Conservation (phyloP, 2,797 vertebrate species). For the Galaxias olidus region DNA sequence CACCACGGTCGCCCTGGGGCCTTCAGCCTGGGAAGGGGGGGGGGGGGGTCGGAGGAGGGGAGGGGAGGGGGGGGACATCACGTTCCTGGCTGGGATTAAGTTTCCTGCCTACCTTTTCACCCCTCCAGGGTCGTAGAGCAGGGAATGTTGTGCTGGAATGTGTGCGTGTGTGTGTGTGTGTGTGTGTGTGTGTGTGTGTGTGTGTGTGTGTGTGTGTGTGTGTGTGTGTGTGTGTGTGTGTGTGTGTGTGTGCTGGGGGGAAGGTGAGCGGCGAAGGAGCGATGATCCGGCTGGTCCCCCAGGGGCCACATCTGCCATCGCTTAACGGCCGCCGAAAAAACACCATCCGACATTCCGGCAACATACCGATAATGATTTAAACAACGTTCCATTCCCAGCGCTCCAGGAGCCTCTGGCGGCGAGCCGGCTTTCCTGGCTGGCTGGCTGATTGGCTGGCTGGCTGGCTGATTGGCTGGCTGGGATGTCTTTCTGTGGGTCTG, state of each 20-base stretch:
- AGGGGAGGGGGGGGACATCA: slow-evolving; percentile 14
- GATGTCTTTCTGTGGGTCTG: slow-evolving; percentile 28
- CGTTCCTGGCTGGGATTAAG: slow-evolving; percentile 40
- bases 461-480: slow-evolving; percentile 1
- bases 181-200: slow-evolving; percentile 15
- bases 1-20: slow-evolving; percentile 21
- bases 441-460: slow-evolving; percentile 38
- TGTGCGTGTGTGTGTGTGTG: slow-evolving; percentile 31
- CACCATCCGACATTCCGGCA: slow-evolving; percentile 31
- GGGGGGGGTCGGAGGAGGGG: slow-evolving; percentile 17
- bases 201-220: not conserved
- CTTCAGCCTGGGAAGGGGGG: slow-evolving; percentile 10
- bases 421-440: no score
- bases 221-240: not conserved
- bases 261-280: slow-evolving; percentile 13
- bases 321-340: slow-evolving; percentile 31
- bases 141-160: slow-evolving; percentile 51
- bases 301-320: slow-evolving; percentile 66
- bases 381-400: slow-evolving; percentile 54
- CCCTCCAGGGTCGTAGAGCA: slow-evolving; percentile 32
- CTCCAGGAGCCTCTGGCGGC: not conserved
- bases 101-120: slow-evolving; percentile 57
- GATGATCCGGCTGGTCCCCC: slow-evolving; percentile 69
- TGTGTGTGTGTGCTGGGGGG: slow-evolving; percentile 6
- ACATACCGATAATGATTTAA: slow-evolving; percentile 54